Evolutionary conservation across 2,113 vertebrate species (phyloP), one percentile per base, ranked within the genome.

Genomic region (Anarrhichthys ocellatus): DNA sequence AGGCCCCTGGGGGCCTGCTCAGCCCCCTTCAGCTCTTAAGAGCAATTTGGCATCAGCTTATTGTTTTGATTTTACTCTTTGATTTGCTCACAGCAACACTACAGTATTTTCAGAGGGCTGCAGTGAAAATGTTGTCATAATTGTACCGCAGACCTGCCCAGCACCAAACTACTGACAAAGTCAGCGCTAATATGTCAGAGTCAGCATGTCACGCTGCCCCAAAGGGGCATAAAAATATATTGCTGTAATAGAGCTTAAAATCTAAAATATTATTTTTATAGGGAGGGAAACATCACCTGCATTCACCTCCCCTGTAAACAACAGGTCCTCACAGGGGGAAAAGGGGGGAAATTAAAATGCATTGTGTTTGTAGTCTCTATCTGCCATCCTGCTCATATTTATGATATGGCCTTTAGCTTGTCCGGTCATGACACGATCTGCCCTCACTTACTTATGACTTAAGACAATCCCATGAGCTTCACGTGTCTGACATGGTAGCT

Each of bases 351-450:
- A 83, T 80, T 62, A 72, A 83, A 81, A 88, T 87, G 42, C 42
- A 89, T 62, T 62, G 27, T 59, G 74, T 72, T 69, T 82, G 38
- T 69, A 62, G 72, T n/a, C 44, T 73, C 86, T 73, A 65, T 85
- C 84, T 91, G 89, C 48, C 68, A 61, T 22, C 78, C 70, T 80
- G 72, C 62, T 62, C 70, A 84, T 89, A 87, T 91, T 77, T 52
- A 91, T 85, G 24, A 76, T 42, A 48, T 76, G 71, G 38, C 82
- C 66, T 87, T 89, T 84, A 20, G 65, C 50, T 73, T 61, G n/a
- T 65, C 13, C 42, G 9, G 46, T 64, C 54, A 76, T 58, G 20
- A 54, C 54, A 76, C 42, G 40, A 52, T 13, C 40, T 20, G 40
- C 20, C 32, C 24, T 44, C n/a, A 17, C 20, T 56, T 29, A n/a